These are phyloP conservation scores for Paramuricea clavata DNA, from an alignment of 92 coral and sea anemone species.

Conservation along the genomic window DNA sequence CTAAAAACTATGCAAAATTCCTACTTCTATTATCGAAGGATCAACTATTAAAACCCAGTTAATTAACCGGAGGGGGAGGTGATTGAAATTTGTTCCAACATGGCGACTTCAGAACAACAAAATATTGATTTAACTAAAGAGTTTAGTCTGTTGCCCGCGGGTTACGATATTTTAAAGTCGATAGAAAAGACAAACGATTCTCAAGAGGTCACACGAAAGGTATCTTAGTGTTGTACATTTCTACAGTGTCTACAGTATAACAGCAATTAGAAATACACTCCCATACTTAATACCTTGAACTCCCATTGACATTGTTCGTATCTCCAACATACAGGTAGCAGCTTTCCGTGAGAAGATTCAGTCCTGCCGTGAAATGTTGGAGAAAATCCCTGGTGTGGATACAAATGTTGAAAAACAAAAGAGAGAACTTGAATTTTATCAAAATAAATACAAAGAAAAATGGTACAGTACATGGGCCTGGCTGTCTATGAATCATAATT, in stretches of 20 bases:
- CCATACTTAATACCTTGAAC: neutral
- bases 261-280: neutral
- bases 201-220: constrained; percentile 97
- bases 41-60: too few relatives aligned
- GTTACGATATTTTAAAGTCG: constrained; percentile 87
- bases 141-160: constrained; percentile 86
- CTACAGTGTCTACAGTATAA: neutral
- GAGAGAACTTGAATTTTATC: constrained; percentile 74
- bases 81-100: constrained; percentile 8
- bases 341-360: constrained; percentile 88
- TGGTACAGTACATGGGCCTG: constrained; percentile 59
- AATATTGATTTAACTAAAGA: constrained; percentile 77
- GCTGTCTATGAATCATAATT: too few relatives aligned
- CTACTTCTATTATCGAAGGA: too few relatives aligned
- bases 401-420: constrained; percentile 86
- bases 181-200: constrained; percentile 87
- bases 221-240: constrained; percentile 21
- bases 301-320: too few relatives aligned
- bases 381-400: constrained; percentile 91
- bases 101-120: constrained; percentile 66
- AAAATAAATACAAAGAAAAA: constrained; percentile 81
- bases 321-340: constrained; percentile 76
- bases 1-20: too few relatives aligned
- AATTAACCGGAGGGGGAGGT: too few relatives aligned
- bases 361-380: constrained; percentile 88